Percentiles rank a stretch among this genome's conserved stretches.
Conservation (phyloP, 2,888 invertebrate species). For the Scelioninae gen. 1 region DNA sequence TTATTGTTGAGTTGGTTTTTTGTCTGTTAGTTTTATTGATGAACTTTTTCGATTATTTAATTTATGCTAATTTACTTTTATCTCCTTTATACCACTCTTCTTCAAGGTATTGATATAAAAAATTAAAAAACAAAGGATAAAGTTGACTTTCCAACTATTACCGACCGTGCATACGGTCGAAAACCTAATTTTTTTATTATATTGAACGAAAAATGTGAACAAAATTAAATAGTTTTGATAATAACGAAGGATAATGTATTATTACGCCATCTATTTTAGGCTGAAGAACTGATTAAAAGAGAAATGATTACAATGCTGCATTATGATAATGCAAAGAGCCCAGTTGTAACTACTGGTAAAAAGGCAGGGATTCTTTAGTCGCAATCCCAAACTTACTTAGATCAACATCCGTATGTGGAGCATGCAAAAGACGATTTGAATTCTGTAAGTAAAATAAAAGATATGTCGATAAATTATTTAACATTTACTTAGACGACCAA, state of each 20-base stretch:
- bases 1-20: no score
- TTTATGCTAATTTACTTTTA: no score
- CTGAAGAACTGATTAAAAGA: slow-evolving; percentile 97
- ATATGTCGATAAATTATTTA: neutral
- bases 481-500: no score
- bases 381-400: slow-evolving; percentile 90
- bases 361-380: slow-evolving; percentile 85
- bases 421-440: slow-evolving; percentile 88
- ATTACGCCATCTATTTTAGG: slow-evolving; percentile 84
- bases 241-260: slow-evolving; percentile 23
- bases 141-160: no score
- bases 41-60: no score
- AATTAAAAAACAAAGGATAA: no score
- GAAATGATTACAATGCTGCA: slow-evolving; percentile 99
- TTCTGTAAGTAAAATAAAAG: slow-evolving; percentile 8
- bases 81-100: no score
- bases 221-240: neutral
- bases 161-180: no score
- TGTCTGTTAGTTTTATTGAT: no score
- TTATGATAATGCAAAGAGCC: slow-evolving; percentile 93
- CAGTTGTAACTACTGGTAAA: slow-evolving; percentile 86
- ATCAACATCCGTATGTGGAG: slow-evolving; percentile 93
- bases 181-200: neutral
- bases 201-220: neutral
- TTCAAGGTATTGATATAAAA: no score